Percentiles rank a stretch among this genome's conserved stretches.
Conservation (phyloP, 2,113 vertebrate genomes). For the Trinectes maculatus region DNA sequence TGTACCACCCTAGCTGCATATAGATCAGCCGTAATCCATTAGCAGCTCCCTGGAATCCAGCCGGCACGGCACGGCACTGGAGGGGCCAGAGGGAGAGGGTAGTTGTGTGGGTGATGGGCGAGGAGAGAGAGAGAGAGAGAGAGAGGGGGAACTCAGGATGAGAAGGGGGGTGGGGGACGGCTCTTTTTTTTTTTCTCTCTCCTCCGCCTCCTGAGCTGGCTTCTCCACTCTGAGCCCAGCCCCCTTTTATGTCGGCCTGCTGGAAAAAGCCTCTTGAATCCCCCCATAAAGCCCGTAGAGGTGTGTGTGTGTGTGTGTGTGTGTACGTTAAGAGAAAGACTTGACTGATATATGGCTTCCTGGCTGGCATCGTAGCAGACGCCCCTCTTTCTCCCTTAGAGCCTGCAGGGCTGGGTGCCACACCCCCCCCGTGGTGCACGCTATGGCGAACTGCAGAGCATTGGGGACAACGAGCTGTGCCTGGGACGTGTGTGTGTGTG, state of each 20-base stretch:
- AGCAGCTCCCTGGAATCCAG: conserved; percentile 80
- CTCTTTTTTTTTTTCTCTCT: conserved; percentile 40
- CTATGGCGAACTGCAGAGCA: conserved; percentile 45
- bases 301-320: conserved; percentile 59
- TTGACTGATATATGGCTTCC: conserved; percentile 79
- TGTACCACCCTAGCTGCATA: conserved; percentile 79
- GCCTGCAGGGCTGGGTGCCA: conserved; percentile 38
- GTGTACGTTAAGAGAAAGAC: conserved; percentile 61
- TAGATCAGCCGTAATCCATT: conserved; percentile 82
- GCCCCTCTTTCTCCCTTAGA: conserved; percentile 59
- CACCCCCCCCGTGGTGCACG: conserved; percentile 36
- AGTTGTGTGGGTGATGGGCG: conserved; percentile 63
- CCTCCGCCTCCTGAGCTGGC: conserved; percentile 52
- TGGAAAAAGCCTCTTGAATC: conserved; percentile 74
- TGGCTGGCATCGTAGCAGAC: conserved; percentile 73
- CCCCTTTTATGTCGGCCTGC: conserved; percentile 73
- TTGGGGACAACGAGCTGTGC: conserved; percentile 29
- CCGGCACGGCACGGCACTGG: conserved; percentile 72
- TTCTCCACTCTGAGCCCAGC: conserved; percentile 67
- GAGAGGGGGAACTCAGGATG: conserved; percentile 50
- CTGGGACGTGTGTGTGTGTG: conserved; percentile 44
- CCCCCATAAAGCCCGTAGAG: conserved; percentile 72
- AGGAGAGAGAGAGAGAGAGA: conserved; percentile 33
- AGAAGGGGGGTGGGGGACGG: conserved; percentile 60
- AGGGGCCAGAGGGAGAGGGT: conserved; percentile 74